Evolutionary conservation across 2,113 vertebrate genomes (phyloP).

Genomic region (Thamnaconus septentrionalis): DNA sequence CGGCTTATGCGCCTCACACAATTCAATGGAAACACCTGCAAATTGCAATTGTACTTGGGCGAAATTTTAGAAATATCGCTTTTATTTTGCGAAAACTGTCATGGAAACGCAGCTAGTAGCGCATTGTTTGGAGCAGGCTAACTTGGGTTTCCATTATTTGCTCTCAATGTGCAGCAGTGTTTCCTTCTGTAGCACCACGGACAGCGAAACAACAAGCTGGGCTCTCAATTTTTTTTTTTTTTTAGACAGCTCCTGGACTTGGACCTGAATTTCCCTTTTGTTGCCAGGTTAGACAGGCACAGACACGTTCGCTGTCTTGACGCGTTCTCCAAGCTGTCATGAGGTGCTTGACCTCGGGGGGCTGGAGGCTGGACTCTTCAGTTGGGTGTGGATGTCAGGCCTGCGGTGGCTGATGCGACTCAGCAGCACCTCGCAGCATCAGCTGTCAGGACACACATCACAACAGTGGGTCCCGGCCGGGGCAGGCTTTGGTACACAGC

Average conservation of each 20-base stretch:
- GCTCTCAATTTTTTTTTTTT: too few relatives aligned
- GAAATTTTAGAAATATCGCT: too few relatives aligned
- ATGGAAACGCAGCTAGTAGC: too few relatives aligned
- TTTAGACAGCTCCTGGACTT: too few relatives aligned
- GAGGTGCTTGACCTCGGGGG: constrained; percentile 17
- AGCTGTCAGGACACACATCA: constrained; percentile 40
- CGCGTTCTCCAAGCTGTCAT: constrained; percentile 8
- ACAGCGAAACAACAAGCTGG: constrained; percentile 37
- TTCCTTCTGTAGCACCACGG: constrained; percentile 56
- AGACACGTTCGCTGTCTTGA: neutral
- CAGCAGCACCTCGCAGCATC: neutral
- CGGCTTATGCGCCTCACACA: too few relatives aligned
- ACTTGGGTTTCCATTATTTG: neutral
- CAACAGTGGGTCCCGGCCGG: constrained; percentile 14
- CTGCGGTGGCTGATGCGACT: neutral
- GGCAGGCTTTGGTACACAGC: constrained; percentile 28
- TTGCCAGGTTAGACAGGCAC: too few relatives aligned
- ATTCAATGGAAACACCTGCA: too few relatives aligned
- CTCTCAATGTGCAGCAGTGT: constrained; percentile 8
- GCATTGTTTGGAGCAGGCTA: too few relatives aligned
- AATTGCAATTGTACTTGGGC: too few relatives aligned
- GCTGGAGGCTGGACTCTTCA: constrained; percentile 17
- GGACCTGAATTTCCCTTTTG: too few relatives aligned
- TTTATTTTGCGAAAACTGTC: too few relatives aligned
- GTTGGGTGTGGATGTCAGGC: constrained; percentile 27